phyloP scores from a whole-genome alignment of 2,797 vertebrate genomes.

The Catostomus latipinnis region DNA sequence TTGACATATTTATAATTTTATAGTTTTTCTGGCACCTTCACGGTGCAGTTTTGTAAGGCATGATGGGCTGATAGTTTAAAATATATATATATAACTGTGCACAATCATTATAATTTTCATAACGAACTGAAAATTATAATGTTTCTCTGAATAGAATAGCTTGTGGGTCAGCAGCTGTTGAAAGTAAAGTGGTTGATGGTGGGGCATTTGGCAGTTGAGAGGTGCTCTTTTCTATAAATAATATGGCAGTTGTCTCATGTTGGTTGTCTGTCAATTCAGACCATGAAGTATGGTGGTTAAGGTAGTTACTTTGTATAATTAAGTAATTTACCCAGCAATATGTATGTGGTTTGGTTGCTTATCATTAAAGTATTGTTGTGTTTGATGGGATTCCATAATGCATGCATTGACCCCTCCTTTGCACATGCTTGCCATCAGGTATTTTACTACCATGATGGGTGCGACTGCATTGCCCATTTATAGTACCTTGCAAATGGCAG shows the following conservation, averaged over 20 bases:
- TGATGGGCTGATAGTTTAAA: neutral
- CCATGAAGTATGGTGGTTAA: neutral
- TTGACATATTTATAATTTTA: neutral
- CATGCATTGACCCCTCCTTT: no score
- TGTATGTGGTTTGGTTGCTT: neutral
- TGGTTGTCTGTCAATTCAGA: constrained; percentile 21
- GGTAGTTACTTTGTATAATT: neutral
- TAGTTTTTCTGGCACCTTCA: neutral
- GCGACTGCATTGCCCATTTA: constrained; percentile 72
- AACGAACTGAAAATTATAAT: neutral
- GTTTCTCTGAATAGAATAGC: neutral
- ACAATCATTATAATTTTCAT: neutral
- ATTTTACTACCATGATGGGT: constrained; percentile 45
- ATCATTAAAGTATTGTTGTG: neutral
- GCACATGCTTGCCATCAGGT: no score
- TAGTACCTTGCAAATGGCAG: constrained; percentile 73
- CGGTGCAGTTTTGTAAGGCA: neutral
- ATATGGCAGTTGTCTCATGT: constrained; percentile 49
- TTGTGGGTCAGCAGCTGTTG: constrained; percentile 34
- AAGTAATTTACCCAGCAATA: neutral
- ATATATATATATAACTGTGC: neutral
- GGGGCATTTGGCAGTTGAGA: constrained; percentile 38
- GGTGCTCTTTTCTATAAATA: constrained; percentile 55
- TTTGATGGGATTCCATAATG: neutral
- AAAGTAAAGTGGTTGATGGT: neutral